Evolutionary conservation across 2,113 vertebrate genomes (phyloP), one percentile per base, ranked within the genome.

Genomic region (Cryptotis parvus): DNA sequence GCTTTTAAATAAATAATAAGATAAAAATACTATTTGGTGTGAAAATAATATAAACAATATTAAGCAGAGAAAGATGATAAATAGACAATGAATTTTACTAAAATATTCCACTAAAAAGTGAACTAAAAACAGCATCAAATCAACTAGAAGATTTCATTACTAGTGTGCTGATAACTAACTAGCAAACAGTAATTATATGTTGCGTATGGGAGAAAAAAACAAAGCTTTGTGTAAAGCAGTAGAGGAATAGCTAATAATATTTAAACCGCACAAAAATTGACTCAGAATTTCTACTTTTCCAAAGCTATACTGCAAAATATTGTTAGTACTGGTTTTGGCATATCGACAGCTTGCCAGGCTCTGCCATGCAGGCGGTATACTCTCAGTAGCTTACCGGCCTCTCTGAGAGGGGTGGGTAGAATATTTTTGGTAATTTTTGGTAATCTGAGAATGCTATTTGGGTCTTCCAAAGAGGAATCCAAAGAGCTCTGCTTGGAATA

Each of bases 281-380:
- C 69, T 91, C 81, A 86, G 55, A 87, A 66, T 90, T 92, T 92
- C 90, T 94, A 76, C 94, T 92, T 80, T 58, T 31, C 78, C 69
- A 80, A 76, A 88, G 69, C 78, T 61, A n/a, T 20, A 45, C n/a
- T 87, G 84, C n/a, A n/a, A n/a, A n/a, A n/a, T n/a, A n/a, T n/a
- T n/a, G n/a, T n/a, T n/a, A n/a, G n/a, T n/a, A n/a, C n/a, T n/a
- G n/a, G n/a, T n/a, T n/a, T n/a, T n/a, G n/a, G n/a, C n/a, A n/a
- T n/a, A n/a, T n/a, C n/a, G n/a, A n/a, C n/a, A n/a, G n/a, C n/a
- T n/a, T n/a, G n/a, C n/a, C n/a, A n/a, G n/a, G n/a, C n/a, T n/a
- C n/a, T n/a, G n/a, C n/a, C n/a, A n/a, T n/a, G n/a, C n/a, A n/a
- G n/a, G n/a, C n/a, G n/a, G n/a, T n/a, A n/a, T n/a, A n/a, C n/a